Evolutionary conservation across 2,888 invertebrate genomes (phyloP).

Genomic region (Drosophila recens): DNA sequence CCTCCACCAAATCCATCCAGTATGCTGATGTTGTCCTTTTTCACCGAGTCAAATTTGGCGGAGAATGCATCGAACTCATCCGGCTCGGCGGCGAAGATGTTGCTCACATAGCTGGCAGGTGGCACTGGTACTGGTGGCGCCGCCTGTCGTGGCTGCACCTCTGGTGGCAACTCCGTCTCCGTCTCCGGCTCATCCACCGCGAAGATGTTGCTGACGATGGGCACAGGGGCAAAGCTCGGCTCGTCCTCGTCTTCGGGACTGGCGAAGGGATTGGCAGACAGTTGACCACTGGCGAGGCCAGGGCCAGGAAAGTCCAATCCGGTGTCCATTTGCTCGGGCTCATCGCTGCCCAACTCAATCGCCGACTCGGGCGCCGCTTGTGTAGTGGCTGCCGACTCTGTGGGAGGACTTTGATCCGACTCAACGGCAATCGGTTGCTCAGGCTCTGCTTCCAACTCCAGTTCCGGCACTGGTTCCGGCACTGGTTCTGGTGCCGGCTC

Average conservation of each 20-base stretch:
- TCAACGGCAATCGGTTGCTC: constrained; percentile 48
- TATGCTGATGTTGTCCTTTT: constrained; percentile 84
- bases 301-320: constrained; percentile 80
- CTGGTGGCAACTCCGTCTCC: constrained; percentile 43
- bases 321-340: constrained; percentile 84
- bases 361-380: constrained; percentile 69
- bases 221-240: constrained; percentile 63
- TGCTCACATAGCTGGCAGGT: constrained; percentile 70
- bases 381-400: constrained; percentile 77
- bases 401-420: constrained; percentile 79
- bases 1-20: constrained; percentile 83
- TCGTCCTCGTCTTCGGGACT: constrained; percentile 85
- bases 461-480: constrained; percentile 11
- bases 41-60: constrained; percentile 92
- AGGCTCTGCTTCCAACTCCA: constrained; percentile 35
- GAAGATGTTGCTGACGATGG: constrained; percentile 75
- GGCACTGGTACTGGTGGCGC: constrained; percentile 22
- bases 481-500: constrained; percentile 19
- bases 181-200: constrained; percentile 58
- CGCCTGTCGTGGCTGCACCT: constrained; percentile 54
- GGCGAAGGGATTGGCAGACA: constrained; percentile 86
- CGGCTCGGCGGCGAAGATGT: constrained; percentile 85
- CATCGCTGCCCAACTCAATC: constrained; percentile 62
- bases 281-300: constrained; percentile 77
- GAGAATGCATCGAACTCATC: constrained; percentile 95